Percentiles rank a stretch among this genome's conserved stretches.
Conservation (phyloP, 1,140 invertebrate species). For the Drosophila quadrilineata region DNA sequence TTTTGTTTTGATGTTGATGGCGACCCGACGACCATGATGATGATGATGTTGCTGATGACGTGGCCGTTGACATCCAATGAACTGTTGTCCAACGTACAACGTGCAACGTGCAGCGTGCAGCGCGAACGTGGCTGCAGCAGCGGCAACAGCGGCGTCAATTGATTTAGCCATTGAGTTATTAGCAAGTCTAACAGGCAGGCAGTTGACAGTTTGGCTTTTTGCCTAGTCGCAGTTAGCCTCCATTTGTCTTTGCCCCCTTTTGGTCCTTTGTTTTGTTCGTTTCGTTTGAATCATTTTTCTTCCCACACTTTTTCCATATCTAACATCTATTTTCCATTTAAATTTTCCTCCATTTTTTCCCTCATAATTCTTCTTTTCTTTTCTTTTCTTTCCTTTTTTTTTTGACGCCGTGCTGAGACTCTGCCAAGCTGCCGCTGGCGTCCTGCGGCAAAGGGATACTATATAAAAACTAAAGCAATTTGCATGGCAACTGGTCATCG, state of each 20-base stretch:
- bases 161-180: slow-evolving; percentile 68
- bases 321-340: too few species aligned
- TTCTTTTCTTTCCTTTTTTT: not conserved
- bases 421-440: slow-evolving; percentile 18
- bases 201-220: not conserved
- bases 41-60: slow-evolving; percentile 1
- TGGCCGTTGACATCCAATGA: not conserved
- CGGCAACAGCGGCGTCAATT: slow-evolving; percentile 48
- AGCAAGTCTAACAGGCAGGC: slow-evolving; percentile 20
- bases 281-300: not conserved
- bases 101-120: too few species aligned
- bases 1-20: slow-evolving; percentile 43
- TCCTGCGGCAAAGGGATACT: slow-evolving; percentile 11
- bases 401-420: slow-evolving; percentile 14
- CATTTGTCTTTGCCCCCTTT: too few species aligned
- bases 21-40: not conserved
- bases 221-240: too few species aligned
- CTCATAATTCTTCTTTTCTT: not conserved
- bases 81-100: too few species aligned
- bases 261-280: too few species aligned
- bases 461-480: slow-evolving; percentile 24
- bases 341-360: too few species aligned
- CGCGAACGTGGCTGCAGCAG: slow-evolving; percentile 9
- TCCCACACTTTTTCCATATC: not conserved
- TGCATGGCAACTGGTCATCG: not conserved